Evolutionary conservation across 1,140 invertebrate species (phyloP), one percentile per base, ranked within the genome.

Genomic region (Bombus fervidus): DNA sequence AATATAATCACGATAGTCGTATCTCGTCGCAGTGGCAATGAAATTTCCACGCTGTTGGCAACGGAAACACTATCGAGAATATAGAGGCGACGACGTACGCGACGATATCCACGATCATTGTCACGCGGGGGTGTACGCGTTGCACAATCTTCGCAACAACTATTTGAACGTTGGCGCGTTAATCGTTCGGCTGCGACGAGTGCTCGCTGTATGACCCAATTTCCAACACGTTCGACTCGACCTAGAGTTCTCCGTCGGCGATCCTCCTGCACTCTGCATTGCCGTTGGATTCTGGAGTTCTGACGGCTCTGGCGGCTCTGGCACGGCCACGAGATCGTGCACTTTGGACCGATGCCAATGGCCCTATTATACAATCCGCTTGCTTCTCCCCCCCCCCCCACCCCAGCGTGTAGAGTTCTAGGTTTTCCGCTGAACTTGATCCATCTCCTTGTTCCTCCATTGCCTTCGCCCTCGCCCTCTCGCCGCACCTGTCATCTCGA

Each of bases 341-440:
- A 87, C 84, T 93, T 92, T 93, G 92, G 91, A 89, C 64, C 71
- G 37, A 43, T 43, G 92, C 91, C 91, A 92, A 88, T 79, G 78
- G 73, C 80, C 85, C 81, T 91, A 86, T 88, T 78, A 90, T 81
- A 88, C 81, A 77, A 90, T 88, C 81, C 81, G 66, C 31, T 39
- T 31, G 83, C 79, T 86, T 81, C 68, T 15, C 31, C 10, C 0
- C 0, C 43, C 41, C 41, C 83, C 68, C 22, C 31, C 10, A 0
- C 0, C 43, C 41, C 41, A 1, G 0, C 43, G 5, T 18, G 28
- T 25, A 41, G 53, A 87, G 57, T 77, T 88, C 74, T 74, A 81
- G 80, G 80, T 57, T 81, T 41, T 39, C 43, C n/a, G 43, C 43
- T 69, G 81, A 83, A 83, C 81, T 77, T 83, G 81, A 77, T 83